Conservation (phyloP, 2,888 invertebrate species). For the Empis livida region DNA sequence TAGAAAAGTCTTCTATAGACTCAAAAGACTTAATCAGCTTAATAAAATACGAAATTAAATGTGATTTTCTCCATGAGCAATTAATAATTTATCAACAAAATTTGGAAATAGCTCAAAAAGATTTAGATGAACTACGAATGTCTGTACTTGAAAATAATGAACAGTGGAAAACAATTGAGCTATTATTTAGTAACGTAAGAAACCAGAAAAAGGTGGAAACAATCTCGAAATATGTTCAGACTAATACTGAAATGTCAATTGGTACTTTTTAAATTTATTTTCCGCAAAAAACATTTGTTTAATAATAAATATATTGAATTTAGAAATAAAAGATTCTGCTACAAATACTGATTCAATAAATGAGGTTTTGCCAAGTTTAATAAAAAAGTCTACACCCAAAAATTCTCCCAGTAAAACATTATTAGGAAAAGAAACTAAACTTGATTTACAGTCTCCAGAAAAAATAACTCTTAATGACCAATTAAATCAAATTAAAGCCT, state of each 20-base stretch:
- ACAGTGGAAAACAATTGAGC: constrained; percentile 32
- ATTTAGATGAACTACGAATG: constrained; percentile 23
- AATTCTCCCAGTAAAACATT: constrained; percentile 17
- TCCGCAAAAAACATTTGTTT: neutral
- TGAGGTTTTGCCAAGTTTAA: constrained; percentile 20
- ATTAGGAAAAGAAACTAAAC: neutral
- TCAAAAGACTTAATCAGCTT: constrained; percentile 20
- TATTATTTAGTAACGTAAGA: constrained; percentile 20
- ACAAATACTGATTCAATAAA: constrained; percentile 22
- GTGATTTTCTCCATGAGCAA: constrained; percentile 25
- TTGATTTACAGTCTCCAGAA: neutral
- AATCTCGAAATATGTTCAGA: constrained; percentile 10
- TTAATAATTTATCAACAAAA: constrained; percentile 20
- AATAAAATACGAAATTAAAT: constrained; percentile 30
- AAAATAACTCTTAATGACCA: neutral
- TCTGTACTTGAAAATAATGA: constrained; percentile 24
- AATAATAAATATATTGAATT: neutral
- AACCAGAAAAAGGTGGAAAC: neutral
- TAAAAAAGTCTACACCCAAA: constrained; percentile 25
- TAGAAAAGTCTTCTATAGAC: constrained; percentile 10
- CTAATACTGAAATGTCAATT: neutral
- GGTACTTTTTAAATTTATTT: constrained; percentile 5
- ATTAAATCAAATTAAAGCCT: constrained; percentile 8
- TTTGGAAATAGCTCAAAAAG: constrained; percentile 20
- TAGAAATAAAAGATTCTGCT: constrained; percentile 14